phyloP scores from a whole-genome alignment of 2,888 invertebrate species.

The Pandemis heparana region DNA sequence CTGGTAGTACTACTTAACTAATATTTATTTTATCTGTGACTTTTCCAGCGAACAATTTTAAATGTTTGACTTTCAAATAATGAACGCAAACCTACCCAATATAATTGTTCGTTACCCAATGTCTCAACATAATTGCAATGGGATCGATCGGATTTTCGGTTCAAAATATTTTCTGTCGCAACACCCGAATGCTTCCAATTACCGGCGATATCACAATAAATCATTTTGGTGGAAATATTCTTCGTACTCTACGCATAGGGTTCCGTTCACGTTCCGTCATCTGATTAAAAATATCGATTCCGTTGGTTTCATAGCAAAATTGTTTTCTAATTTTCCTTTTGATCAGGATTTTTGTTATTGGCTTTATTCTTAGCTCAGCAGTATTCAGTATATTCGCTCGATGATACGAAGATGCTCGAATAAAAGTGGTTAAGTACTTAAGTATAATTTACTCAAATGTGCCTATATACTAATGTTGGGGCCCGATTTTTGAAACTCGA shows the following conservation, averaged over 20 bases:
- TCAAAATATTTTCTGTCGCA: neutral
- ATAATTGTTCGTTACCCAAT: no score
- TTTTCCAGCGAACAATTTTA: no score
- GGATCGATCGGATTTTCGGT: neutral
- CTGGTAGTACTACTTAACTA: no score
- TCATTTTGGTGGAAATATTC: neutral
- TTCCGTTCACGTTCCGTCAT: neutral
- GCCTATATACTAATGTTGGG: no score
- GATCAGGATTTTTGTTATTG: neutral
- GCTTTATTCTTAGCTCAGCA: neutral
- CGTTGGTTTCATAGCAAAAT: neutral
- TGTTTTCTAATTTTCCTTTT: neutral
- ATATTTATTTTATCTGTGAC: no score
- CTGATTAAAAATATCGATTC: constrained; percentile 1
- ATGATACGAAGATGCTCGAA: no score
- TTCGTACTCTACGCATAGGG: neutral
- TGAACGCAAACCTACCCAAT: no score
- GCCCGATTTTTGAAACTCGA: no score
- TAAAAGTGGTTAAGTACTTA: no score
- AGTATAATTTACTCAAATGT: no score
- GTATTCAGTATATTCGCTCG: no score
- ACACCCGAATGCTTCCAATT: neutral
- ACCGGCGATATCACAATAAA: neutral
- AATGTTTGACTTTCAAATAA: no score
- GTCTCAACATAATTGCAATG: neutral